Evolutionary conservation across 2,888 invertebrate species (phyloP), one percentile per base, ranked within the genome.

Genomic region (Epirrhoe alternata): DNA sequence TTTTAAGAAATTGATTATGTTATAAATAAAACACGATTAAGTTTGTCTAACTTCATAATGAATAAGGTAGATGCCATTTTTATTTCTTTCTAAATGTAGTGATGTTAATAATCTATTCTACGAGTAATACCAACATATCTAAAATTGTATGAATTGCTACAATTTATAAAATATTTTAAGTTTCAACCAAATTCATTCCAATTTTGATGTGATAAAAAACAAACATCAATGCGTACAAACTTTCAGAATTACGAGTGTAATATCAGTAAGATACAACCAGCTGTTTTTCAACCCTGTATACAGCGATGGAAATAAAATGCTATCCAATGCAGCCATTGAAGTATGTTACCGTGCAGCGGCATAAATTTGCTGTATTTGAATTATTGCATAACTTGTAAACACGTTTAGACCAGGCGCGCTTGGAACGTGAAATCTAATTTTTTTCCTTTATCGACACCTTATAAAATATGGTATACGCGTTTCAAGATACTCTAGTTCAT

Each of bases 351-450:
- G 88, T 91, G 89, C 83, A 82, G 82, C 84, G 82, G 90, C 88
- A 92, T 92, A 90, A 88, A 92, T 90, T 92, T 90, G 81, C 87
- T 83, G 86, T 86, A 86, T 90, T 90, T 90, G 90, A 92, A 89
- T 92, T 90, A 92, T 90, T 87, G 87, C 88, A 89, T 90, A 90
- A 90, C 88, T 90, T 91, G 92, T 92, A 92, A 91, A 92, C 90
- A 91, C 86, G 88, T 85, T 85, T 85, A 86, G 86, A 85, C 81
- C 85, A 80, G 77, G 77, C 83, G 79, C 78, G 82, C 83, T 82
- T 72, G 80, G 79, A 79, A 83, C 84, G 80, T 78, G 78, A 80
- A 82, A 78, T 78, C 80, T 82, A 63, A 69, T 86, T 87, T 86
- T 85, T 86, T 85, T 12, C 78, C 77, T 78, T 78, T 82, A 81